Evolutionary conservation across 2,113 vertebrate species (phyloP).

Genomic region (Gymnobelideus leadbeateri): DNA sequence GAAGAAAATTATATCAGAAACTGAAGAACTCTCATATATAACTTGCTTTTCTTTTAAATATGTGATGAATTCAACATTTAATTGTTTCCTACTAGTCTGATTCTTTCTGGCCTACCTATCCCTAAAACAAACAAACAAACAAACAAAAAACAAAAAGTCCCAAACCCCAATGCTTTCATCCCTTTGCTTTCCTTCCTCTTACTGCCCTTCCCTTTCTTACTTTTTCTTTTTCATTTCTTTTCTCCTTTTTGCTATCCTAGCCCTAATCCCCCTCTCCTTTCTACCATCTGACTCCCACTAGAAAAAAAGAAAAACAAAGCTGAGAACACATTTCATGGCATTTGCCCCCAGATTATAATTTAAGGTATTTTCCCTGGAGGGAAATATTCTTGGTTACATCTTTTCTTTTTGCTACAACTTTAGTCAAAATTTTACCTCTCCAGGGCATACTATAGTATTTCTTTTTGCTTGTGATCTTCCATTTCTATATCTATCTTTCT

Average conservation of each 20-base stretch:
- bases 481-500: background rate
- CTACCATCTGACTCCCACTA: background rate
- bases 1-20: background rate
- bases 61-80: background rate
- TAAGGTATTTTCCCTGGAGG: background rate
- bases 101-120: background rate
- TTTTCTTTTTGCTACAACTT: background rate
- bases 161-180: background rate
- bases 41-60: background rate
- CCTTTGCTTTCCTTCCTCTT: no score
- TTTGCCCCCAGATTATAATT: background rate
- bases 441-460: background rate
- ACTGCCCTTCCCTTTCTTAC: no score
- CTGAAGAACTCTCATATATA: background rate
- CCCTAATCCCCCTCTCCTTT: background rate
- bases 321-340: background rate
- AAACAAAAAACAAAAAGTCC: no score
- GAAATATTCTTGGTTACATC: background rate
- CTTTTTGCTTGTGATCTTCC: background rate
- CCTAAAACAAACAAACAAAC: background rate
- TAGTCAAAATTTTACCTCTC: background rate
- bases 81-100: background rate
- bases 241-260: no score
- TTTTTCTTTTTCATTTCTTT: no score
- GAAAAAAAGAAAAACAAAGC: background rate